These are phyloP conservation scores for Lutraria lutraria DNA, from an alignment of 2,888 invertebrate genomes.

Conservation along the genomic window DNA sequence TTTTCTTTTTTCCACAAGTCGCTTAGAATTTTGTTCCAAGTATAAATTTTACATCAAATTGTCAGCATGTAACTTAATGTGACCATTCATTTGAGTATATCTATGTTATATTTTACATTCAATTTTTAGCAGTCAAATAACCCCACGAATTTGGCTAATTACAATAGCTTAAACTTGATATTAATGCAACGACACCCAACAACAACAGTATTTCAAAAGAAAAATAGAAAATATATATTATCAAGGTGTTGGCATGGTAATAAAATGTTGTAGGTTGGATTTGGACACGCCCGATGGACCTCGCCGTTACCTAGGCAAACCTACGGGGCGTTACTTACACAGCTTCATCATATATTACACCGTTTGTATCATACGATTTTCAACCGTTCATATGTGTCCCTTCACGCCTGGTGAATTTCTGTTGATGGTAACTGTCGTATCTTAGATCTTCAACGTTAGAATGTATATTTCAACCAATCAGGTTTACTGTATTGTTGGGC, in stretches of 20 bases:
- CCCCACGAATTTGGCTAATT: background rate
- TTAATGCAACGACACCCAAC: background rate
- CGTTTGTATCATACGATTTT: background rate
- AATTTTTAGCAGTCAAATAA: background rate
- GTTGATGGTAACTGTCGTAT: background rate
- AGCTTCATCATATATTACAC: conserved; percentile 1
- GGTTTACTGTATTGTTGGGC: background rate
- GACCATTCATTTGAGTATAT: background rate
- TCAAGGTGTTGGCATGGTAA: conserved; percentile 43
- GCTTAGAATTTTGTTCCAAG: background rate
- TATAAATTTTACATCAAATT: background rate
- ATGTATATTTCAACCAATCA: conserved; percentile 6
- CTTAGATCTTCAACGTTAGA: background rate
- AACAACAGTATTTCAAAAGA: background rate
- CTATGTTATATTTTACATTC: background rate
- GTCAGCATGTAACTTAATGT: background rate
- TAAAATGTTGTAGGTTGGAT: conserved; percentile 84
- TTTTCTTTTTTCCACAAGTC: background rate
- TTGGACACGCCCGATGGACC: conserved; percentile 90
- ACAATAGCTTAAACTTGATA: conserved; percentile 4
- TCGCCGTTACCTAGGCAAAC: conserved; percentile 89
- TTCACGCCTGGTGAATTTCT: conserved; percentile 22
- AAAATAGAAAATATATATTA: conserved; percentile 27
- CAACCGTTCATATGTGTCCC: background rate
- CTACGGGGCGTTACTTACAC: conserved; percentile 37